These are phyloP conservation scores for Glossophaga mutica DNA, from an alignment of 2,797 vertebrate species.

Conservation along the genomic window DNA sequence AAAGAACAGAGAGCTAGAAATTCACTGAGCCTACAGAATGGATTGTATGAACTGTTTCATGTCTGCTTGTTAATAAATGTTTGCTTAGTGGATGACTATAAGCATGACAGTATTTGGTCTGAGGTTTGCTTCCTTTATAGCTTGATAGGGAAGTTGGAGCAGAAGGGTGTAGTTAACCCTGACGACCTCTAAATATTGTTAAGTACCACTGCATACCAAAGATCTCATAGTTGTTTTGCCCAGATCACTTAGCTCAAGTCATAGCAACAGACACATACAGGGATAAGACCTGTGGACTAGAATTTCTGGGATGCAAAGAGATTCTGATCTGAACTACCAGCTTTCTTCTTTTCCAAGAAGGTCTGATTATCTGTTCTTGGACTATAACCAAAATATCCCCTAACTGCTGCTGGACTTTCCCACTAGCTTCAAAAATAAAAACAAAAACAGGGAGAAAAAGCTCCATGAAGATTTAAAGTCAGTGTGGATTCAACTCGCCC, in stretches of 20 bases:
- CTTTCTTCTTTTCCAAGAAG: neutral
- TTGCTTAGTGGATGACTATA: neutral
- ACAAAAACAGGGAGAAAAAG: neutral
- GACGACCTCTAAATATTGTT: neutral
- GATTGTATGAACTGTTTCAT: neutral
- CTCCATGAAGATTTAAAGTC: neutral
- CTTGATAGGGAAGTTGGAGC: neutral
- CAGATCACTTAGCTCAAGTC: neutral
- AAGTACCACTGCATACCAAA: neutral
- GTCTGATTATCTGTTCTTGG: neutral
- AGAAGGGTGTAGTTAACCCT: neutral
- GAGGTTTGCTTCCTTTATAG: neutral
- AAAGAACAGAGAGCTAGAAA: neutral
- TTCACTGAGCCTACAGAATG: neutral
- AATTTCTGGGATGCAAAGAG: neutral
- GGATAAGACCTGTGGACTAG: neutral
- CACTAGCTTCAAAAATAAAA: neutral
- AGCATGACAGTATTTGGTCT: neutral
- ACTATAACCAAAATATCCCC: neutral
- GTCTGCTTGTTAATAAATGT: neutral
- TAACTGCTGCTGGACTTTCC: neutral
- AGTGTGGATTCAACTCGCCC: neutral
- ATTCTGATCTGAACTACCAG: neutral
- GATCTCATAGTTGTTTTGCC: neutral
- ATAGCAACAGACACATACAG: neutral